Evolutionary conservation across 2,113 vertebrate genomes (phyloP), one percentile per base, ranked within the genome.

Genomic region (Procavia capensis): DNA sequence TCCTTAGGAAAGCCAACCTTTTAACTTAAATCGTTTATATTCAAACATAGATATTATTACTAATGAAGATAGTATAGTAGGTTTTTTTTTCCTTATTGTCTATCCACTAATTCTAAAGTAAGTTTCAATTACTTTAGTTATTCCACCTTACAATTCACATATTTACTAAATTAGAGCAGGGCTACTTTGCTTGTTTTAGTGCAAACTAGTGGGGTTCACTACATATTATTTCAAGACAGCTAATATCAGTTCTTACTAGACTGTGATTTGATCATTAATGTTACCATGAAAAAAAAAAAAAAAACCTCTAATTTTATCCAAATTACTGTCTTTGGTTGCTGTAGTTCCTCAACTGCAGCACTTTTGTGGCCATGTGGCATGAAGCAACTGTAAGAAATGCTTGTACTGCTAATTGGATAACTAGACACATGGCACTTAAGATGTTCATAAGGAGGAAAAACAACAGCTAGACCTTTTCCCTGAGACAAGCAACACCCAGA

Each of bases 21-120:
- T 57, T 47, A 45, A 96, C 57, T 72, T 14, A 7, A 88, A 27
- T 70, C n/a, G 89, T 84, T 76, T 84, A 70, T 76, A 80, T 75
- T n/a, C 34, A 64, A 82, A 39, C 9, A 43, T 5, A 36, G 45
- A 36, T 39, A 39, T 57, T 82, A 72, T 27, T 88, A 34, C 39
- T 80, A 66, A 81, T 61, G 83, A 47, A 59, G 31, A 4, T 36
- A 10, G 41, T 34, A 66, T 10, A n/a, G 66, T 1, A 41, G 2
- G 75, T 78, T 84, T 64, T 63, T 50, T 36, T 72, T 72, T n/a
- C n/a, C n/a, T 8, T 45, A 39, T 68, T 64, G 22, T 4, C n/a
- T 8, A 43, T 17, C 50, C 36, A 25, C 66, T 34, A 78, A 10
- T 34, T 79, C 68, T 59, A 19, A 70, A 61, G 31, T 25, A 75